Evolutionary conservation across 1,140 invertebrate genomes (phyloP).

Genomic region (Ditylenchus dipsaci): DNA sequence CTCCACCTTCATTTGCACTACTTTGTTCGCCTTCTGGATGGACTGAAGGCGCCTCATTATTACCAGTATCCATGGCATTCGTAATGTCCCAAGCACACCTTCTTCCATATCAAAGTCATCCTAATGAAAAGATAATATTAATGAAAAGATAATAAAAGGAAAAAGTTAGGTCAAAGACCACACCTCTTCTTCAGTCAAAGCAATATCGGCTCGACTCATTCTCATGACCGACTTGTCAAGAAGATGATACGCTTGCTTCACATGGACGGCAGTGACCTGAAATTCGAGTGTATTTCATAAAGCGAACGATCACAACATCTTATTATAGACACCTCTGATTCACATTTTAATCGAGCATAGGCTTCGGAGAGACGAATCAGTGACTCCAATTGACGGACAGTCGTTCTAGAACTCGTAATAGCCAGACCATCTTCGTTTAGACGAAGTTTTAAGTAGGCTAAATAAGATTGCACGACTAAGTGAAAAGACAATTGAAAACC

Average conservation of each 20-base stretch:
- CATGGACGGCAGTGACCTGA: slow-evolving; percentile 68
- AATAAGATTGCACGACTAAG: too few relatives aligned
- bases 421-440: slow-evolving; percentile 65
- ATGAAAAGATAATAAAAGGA: slow-evolving; percentile 5
- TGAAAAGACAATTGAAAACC: too few relatives aligned
- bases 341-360: slow-evolving; percentile 89
- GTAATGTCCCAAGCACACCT: slow-evolving; percentile 51
- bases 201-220: slow-evolving; percentile 93
- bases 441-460: slow-evolving; percentile 75
- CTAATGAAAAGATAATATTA: slow-evolving; percentile 18
- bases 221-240: slow-evolving; percentile 97
- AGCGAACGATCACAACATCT: slow-evolving; percentile 10
- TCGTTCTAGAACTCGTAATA: slow-evolving; percentile 65
- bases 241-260: slow-evolving; percentile 85
- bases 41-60: slow-evolving; percentile 10
- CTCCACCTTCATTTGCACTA: slow-evolving; percentile 29
- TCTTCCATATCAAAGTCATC: slow-evolving; percentile 57
- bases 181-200: slow-evolving; percentile 73
- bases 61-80: slow-evolving; percentile 5
- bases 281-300: neutral
- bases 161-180: neutral
- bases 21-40: neutral
- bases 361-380: slow-evolving; percentile 92
- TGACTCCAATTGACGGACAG: slow-evolving; percentile 95
- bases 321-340: slow-evolving; percentile 59